Evolutionary conservation across 2,797 vertebrate genomes (phyloP), one percentile per base, ranked within the genome.

Genomic region (Otus scops): DNA sequence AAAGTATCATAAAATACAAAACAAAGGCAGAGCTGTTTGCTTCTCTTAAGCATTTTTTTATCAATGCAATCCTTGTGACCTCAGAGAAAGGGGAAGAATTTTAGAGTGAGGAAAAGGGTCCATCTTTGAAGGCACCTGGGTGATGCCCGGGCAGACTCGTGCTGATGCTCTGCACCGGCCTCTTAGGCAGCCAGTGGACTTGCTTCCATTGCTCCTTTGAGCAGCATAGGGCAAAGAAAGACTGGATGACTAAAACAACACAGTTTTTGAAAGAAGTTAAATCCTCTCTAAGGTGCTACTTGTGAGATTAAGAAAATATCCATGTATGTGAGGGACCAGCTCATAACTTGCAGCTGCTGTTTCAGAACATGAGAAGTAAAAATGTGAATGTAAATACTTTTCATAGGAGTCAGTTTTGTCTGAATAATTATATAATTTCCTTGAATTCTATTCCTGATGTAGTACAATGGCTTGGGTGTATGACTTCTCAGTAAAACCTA

Each of bases 351-450:
- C 70, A 57, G 71, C 71, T 77, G 80, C 53, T 80, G 2, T 57
- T 83, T 77, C 41, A 50, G 56, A 81, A 51, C 48, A 64, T 26
- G 21, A 48, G 51, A 92, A 93, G 50, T 59, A 93, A 32, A 92
- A 81, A 79, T 13, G 13, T 47, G 65, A 89, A 67, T n/a, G 60
- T 83, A 79, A 82, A 90, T 84, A 57, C 70, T 93, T 85, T n/a
- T 93, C 80, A 86, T 45, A 74, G 63, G 68, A 88, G 75, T 89
- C 57, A 36, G 53, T 87, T 87, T 65, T 92, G 88, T 89, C 71
- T 47, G 60, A 82, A 60, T 85, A 77, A 92, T 93, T 89, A 80
- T 76, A 95, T 59, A 93, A 87, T 91, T 96, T 95, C 94, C 88
- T 91, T 92, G 86, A 80, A 93, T 96, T 94, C 92, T 95, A 69